phyloP scores from a whole-genome alignment of 2,888 invertebrate species.

The Zygogramma bicolorata region DNA sequence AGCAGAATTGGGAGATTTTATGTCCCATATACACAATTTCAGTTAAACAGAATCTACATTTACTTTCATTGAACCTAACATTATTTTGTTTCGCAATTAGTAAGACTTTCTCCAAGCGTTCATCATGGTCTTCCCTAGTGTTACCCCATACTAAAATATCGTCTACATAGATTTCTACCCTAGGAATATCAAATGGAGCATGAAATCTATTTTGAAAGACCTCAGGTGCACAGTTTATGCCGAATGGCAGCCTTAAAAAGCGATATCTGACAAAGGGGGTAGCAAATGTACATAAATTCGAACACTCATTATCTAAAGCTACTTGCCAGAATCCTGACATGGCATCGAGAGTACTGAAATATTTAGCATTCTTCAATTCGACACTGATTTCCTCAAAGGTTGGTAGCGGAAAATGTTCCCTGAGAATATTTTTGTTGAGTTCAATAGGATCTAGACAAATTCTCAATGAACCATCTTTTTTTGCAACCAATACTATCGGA shows the following conservation, averaged over 20 bases:
- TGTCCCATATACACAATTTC: constrained; percentile 48
- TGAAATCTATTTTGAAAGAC: constrained; percentile 21
- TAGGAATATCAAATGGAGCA: not conserved
- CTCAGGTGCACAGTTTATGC: constrained; percentile 27
- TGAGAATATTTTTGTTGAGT: constrained; percentile 36
- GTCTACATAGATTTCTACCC: constrained; percentile 44
- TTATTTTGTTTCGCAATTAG: constrained; percentile 32
- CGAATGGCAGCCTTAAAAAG: constrained; percentile 31
- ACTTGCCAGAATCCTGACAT: constrained; percentile 39
- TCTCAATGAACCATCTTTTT: constrained; percentile 40
- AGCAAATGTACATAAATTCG: constrained; percentile 41
- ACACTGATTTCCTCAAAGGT: constrained; percentile 18
- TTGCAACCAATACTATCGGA: constrained; percentile 43
- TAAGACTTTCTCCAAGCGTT: constrained; percentile 39
- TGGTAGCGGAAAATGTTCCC: constrained; percentile 28
- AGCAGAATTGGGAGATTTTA: constrained; percentile 41
- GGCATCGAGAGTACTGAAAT: constrained; percentile 38
- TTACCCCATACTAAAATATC: constrained; percentile 41
- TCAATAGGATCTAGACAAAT: constrained; percentile 46
- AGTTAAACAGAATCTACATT: too few species aligned
- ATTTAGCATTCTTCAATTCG: constrained; percentile 37
- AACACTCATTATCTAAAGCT: constrained; percentile 35
- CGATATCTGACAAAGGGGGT: constrained; percentile 41
- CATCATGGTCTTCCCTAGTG: constrained; percentile 37
- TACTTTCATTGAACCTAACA: too few species aligned